Conservation (phyloP, 2,113 vertebrate genomes). For the Sander vitreus region DNA sequence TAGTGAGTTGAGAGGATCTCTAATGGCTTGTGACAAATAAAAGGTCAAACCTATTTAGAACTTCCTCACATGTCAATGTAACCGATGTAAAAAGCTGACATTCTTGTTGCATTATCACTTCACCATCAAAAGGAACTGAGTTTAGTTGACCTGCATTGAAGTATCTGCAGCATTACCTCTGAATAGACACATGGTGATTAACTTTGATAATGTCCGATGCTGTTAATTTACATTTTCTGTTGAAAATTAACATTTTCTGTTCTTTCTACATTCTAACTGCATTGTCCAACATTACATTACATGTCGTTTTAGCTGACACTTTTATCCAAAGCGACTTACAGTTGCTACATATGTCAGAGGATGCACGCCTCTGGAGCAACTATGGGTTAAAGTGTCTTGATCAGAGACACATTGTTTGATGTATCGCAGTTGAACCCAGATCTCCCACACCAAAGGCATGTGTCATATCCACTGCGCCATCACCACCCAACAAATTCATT, state of each 20-base stretch:
- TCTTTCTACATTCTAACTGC: neutral
- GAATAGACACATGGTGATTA: neutral
- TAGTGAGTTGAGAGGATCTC: constrained; percentile 25
- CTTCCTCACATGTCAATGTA: neutral
- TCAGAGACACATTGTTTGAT: too few species aligned
- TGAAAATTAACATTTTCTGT: neutral
- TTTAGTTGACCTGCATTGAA: neutral
- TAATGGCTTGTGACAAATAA: constrained; percentile 37
- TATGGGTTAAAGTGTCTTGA: too few species aligned
- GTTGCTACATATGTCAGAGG: too few species aligned
- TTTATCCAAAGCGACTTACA: too few species aligned
- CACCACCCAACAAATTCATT: neutral
- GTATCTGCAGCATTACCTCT: neutral
- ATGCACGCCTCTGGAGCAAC: too few species aligned
- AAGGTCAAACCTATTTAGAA: constrained; percentile 45
- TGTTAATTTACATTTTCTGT: neutral
- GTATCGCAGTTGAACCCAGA: too few species aligned
- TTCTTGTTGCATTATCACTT: neutral
- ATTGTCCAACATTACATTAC: neutral
- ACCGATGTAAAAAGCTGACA: neutral
- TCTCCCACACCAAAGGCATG: too few species aligned
- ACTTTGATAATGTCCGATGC: neutral
- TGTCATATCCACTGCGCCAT: too few species aligned
- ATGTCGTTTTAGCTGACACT: too few species aligned
- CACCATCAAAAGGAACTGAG: neutral